Conservation (phyloP, 2,113 vertebrate species). For the Oryzias celebensis region DNA sequence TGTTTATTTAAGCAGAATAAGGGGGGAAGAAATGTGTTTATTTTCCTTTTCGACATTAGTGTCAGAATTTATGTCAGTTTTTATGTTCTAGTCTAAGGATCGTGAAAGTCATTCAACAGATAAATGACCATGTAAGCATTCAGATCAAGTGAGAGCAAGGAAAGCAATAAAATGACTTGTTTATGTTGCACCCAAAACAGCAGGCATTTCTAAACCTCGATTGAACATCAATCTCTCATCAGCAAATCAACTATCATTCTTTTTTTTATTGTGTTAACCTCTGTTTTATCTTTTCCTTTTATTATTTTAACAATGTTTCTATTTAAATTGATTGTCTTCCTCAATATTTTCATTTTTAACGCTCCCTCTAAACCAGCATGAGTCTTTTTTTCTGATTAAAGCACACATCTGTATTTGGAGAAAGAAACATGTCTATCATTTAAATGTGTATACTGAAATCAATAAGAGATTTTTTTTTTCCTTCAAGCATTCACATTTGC, state of each 20-base stretch:
- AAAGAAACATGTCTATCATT: constrained; percentile 28
- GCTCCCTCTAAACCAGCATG: too few species aligned
- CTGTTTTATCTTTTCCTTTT: not conserved
- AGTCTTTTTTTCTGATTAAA: too few species aligned
- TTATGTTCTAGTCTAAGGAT: constrained; percentile 46
- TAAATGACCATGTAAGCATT: constrained; percentile 46
- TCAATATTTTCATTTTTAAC: constrained; percentile 11
- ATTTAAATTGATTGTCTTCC: not conserved
- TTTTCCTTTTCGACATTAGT: constrained; percentile 29
- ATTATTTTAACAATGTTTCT: constrained; percentile 9
- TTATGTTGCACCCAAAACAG: constrained; percentile 15
- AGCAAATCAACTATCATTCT: not conserved
- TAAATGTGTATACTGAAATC: constrained; percentile 33
- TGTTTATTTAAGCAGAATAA: not conserved
- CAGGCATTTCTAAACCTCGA: constrained; percentile 22
- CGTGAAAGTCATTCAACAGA: constrained; percentile 58
- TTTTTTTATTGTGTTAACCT: constrained; percentile 4
- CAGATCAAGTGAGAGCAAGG: constrained; percentile 33
- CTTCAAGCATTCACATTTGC: constrained; percentile 6
- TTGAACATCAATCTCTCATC: not conserved
- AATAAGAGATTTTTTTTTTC: constrained; percentile 22
- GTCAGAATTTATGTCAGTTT: constrained; percentile 32
- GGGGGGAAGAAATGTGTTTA: not conserved
- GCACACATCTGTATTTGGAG: too few species aligned
- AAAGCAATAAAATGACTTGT: constrained; percentile 42